Evolutionary conservation across 1,140 invertebrate genomes (phyloP).

Genomic region (Meloidogyne hapla): DNA sequence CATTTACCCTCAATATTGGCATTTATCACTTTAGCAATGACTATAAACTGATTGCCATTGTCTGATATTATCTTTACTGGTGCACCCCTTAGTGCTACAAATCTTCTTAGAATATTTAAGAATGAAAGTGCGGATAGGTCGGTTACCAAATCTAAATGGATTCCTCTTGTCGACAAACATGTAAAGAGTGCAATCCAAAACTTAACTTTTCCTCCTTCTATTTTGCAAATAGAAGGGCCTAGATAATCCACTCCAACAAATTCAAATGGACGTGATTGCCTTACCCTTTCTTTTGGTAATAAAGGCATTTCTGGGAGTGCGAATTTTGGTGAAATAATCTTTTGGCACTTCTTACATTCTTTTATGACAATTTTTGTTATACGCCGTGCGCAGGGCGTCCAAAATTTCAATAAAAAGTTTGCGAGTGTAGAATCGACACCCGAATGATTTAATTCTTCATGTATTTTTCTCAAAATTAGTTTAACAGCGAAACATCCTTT

Average conservation of each 20-base stretch:
- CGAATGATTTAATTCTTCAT: conserved; percentile 6
- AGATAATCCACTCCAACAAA: conserved; percentile 23
- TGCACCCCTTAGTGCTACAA: neutral
- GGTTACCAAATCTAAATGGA: neutral
- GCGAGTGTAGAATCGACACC: conserved; percentile 21
- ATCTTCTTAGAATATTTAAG: neutral
- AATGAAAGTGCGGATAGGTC: neutral
- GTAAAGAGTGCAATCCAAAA: conserved; percentile 8
- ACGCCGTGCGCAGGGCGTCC: neutral
- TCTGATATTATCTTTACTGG: neutral
- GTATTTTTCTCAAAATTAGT: conserved; percentile 12
- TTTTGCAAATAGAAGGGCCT: neutral
- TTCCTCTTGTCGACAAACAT: neutral
- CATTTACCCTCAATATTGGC: conserved; percentile 25
- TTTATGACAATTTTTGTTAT: neutral
- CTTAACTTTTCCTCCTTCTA: neutral
- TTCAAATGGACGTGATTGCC: neutral
- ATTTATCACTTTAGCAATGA: neutral
- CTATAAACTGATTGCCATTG: neutral
- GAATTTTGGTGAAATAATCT: neutral
- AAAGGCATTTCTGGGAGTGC: neutral
- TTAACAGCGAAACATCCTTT: neutral
- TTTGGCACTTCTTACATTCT: neutral
- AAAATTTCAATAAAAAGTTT: conserved; percentile 19
- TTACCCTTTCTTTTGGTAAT: neutral